Evolutionary conservation across 35 echinoderm and acorn worm species (phyloP), one percentile per base, ranked within the genome.

Genomic region (Apostichopus californicus): DNA sequence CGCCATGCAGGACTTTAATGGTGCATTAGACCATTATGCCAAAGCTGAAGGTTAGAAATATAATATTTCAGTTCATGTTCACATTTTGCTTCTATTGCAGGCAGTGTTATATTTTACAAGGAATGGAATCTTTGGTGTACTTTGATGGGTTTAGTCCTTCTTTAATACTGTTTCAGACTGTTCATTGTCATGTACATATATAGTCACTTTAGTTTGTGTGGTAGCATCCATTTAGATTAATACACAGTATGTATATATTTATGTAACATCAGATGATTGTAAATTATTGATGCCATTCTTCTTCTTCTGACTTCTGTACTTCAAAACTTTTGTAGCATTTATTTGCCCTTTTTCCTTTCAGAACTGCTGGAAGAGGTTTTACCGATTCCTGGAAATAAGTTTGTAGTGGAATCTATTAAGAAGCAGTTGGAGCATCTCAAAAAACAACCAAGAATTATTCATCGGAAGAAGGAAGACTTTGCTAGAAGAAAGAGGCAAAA

Each of bases 391-490:
- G 46, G 61, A 73, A 89, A 89, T 14, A 26, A 15, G 9, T 73
- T 73, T 54, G 63, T 63, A 10, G 8, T 72, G 57, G 86, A 89
- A 73, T 89, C 86, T 26, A n/a, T 89, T 22, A 21, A 89, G 86
- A 89, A 9, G 28, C 86, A 89, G 61, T 13, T 89, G 54, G 86
- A 89, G 3, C 86, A 89, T 89, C 63, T 89, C 8, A 60, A 89
- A 26, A 89, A 63, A 55, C 86, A 89, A 72, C 86, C 86, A 46
- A 89, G 61, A 11, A 64, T 89, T n/a, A 89, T 89, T 14, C 86
- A 52, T n/a, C 6, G 86, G 60, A 89, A 89, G 63, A 89, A 66
- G 64, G 86, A 89, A 55, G 86, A 89, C 17, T 71, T 89, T 23
- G 61, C 86, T 64, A 15, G 86, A 58, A 87, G 59, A 20, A 63